phyloP scores from a whole-genome alignment of 2,113 vertebrate species.

The Dolichallabes microphthalmus region DNA sequence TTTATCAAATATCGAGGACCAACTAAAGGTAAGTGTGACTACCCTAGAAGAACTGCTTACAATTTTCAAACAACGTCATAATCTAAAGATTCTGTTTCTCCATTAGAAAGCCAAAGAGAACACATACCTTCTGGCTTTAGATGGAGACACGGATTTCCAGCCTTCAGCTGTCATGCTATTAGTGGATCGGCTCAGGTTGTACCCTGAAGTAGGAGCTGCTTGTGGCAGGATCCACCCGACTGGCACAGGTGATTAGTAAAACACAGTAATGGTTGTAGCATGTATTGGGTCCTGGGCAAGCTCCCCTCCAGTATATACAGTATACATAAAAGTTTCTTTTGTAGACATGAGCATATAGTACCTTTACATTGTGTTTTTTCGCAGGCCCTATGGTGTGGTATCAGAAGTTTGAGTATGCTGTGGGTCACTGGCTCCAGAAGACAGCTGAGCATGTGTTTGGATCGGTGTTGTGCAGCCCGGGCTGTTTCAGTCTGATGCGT shows the following conservation, averaged over 20 bases:
- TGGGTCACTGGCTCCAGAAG: slow-evolving; percentile 77
- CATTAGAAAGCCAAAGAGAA: slow-evolving; percentile 65
- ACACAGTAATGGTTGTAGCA: too few relatives aligned
- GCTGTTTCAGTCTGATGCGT: slow-evolving; percentile 75
- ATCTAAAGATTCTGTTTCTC: neutral
- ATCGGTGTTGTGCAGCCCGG: slow-evolving; percentile 72
- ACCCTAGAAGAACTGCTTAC: neutral
- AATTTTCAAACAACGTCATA: neutral
- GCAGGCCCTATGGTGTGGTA: slow-evolving; percentile 75
- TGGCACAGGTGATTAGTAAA: slow-evolving; percentile 64
- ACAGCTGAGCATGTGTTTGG: slow-evolving; percentile 72
- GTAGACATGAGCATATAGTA: too few relatives aligned
- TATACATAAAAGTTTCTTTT: too few relatives aligned
- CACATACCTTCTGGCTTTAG: slow-evolving; percentile 72
- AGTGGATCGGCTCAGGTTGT: slow-evolving; percentile 69
- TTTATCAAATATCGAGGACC: neutral
- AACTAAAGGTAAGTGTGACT: slow-evolving; percentile 13
- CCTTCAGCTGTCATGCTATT: slow-evolving; percentile 71
- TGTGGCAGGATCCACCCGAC: slow-evolving; percentile 77
- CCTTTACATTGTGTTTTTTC: neutral
- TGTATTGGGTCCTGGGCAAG: too few relatives aligned
- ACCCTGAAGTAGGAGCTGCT: slow-evolving; percentile 69
- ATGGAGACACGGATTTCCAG: slow-evolving; percentile 76
- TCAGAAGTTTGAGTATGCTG: slow-evolving; percentile 76
- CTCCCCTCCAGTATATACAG: too few relatives aligned